Percentiles rank a stretch among this genome's conserved stretches.
Conservation (phyloP, 2,113 vertebrate genomes). For the Lepus europaeus region DNA sequence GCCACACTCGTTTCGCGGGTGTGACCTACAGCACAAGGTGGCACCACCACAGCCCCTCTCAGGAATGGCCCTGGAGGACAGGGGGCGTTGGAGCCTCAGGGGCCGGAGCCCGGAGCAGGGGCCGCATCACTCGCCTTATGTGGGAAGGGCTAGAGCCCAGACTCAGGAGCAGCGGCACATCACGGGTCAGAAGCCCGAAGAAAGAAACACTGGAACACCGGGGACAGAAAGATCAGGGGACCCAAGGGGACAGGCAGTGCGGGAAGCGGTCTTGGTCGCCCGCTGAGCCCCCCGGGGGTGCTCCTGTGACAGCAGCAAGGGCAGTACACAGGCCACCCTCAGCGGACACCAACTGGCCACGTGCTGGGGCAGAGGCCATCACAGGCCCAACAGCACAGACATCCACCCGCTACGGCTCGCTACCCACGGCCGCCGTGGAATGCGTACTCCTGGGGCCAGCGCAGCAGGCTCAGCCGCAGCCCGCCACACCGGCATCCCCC, state of each 20-base stretch:
- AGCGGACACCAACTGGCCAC: neutral
- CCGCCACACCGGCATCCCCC: too few species aligned
- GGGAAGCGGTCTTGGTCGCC: neutral
- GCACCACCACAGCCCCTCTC: fast-evolving
- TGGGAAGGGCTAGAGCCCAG: neutral
- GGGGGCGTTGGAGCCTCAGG: neutral
- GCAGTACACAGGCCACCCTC: neutral
- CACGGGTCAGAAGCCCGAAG: neutral
- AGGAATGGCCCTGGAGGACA: neutral
- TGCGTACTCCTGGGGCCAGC: too few species aligned
- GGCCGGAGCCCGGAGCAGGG: too few species aligned
- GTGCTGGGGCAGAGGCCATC: too few species aligned
- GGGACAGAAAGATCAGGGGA: neutral
- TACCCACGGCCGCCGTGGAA: neutral
- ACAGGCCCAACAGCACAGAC: too few species aligned
- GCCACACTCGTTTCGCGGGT: neutral
- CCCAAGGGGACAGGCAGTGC: neutral
- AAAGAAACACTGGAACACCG: neutral
- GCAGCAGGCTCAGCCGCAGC: too few species aligned
- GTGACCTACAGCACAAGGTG: neutral
- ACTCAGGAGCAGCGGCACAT: neutral
- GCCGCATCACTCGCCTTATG: too few species aligned
- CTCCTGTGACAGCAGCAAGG: too few species aligned
- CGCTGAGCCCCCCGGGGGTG: fast-evolving
- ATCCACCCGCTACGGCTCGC: fast-evolving